A percentile compares a stretch with the other conserved stretches of the same genome.
These are phyloP conservation scores for Ichneumoninae sp. DNA, from an alignment of 2,888 invertebrate genomes.

Conservation along the genomic window DNA sequence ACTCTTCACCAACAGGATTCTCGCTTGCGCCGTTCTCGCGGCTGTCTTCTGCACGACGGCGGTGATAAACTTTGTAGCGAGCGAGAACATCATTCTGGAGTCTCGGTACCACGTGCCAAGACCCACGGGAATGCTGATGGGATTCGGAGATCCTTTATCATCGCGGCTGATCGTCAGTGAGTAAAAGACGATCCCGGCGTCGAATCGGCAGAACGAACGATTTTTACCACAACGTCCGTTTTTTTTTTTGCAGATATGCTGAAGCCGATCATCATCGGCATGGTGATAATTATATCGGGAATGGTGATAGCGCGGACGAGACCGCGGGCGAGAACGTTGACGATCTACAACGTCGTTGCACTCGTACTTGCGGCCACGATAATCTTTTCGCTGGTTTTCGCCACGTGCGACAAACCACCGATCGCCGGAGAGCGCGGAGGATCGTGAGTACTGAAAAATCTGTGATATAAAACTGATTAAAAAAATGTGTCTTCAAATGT, in stretches of 20 bases:
- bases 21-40: constrained; percentile 86
- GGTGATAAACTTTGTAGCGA: constrained; percentile 85
- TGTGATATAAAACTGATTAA: neutral
- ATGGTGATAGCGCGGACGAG: constrained; percentile 85
- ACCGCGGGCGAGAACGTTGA: constrained; percentile 85
- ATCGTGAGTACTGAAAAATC: constrained; percentile 74
- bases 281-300: constrained; percentile 86
- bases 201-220: constrained; percentile 1
- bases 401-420: constrained; percentile 84
- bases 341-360: constrained; percentile 85
- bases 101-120: constrained; percentile 86
- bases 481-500: neutral
- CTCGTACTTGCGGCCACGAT: constrained; percentile 84
- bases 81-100: constrained; percentile 87
- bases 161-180: constrained; percentile 85
- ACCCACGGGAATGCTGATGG: constrained; percentile 81
- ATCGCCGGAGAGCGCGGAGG: constrained; percentile 85
- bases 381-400: constrained; percentile 84
- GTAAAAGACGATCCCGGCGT: constrained; percentile 37
- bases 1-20: constrained; percentile 86
- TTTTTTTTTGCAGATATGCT: constrained; percentile 82
- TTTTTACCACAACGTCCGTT: neutral
- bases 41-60: constrained; percentile 86
- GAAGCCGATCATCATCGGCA: constrained; percentile 86
- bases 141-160: constrained; percentile 86